phyloP scores from a whole-genome alignment of 2,797 vertebrate species.

The Lophius americanus region DNA sequence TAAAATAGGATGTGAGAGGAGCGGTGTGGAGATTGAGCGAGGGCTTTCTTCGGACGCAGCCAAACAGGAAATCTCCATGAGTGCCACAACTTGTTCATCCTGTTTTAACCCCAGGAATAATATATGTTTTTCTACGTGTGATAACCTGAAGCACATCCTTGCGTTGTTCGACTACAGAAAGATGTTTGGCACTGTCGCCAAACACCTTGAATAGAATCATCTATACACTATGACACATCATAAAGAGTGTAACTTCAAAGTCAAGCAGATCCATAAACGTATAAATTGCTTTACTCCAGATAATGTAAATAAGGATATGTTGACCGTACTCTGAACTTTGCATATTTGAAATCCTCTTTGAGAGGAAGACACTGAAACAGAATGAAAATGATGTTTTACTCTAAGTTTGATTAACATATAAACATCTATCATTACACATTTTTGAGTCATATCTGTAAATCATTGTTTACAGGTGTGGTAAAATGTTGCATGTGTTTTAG shows the following conservation, averaged over 20 bases:
- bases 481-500: conserved; percentile 30
- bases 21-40: conserved; percentile 35
- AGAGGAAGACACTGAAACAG: conserved; percentile 2
- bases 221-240: conserved; percentile 19
- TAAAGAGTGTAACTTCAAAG: conserved; percentile 11
- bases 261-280: conserved; percentile 9
- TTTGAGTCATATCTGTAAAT: no score
- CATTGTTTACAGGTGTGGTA: not conserved
- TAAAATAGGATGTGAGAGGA: conserved; percentile 55
- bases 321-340: conserved; percentile 23
- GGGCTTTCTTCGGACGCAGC: conserved; percentile 54
- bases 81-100: conserved; percentile 45
- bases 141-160: conserved; percentile 50
- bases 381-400: conserved; percentile 1
- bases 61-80: conserved; percentile 65
- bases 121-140: conserved; percentile 20
- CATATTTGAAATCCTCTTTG: not conserved
- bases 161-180: conserved; percentile 43
- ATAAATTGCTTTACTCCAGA: conserved; percentile 7
- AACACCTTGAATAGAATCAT: conserved; percentile 25
- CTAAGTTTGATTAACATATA: no score
- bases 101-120: conserved; percentile 16
- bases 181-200: conserved; percentile 48
- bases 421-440: no score
- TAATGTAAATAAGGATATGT: conserved; percentile 22